phyloP scores from a whole-genome alignment of 1,140 invertebrate species.

The Polypedilum pembai region DNA sequence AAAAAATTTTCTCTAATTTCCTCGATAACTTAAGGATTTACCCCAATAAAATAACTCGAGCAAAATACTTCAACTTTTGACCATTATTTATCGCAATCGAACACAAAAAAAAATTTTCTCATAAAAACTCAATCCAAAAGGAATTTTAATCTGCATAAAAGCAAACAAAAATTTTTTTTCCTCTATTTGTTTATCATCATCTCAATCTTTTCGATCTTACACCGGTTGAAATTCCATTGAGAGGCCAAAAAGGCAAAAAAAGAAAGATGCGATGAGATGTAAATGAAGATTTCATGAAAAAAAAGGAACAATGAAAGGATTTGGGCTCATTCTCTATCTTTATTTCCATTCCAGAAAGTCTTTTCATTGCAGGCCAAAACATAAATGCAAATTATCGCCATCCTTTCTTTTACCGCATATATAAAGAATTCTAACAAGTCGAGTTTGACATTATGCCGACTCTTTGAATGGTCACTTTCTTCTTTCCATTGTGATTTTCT shows the following conservation, averaged over 20 bases:
- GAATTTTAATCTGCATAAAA: slow-evolving; percentile 11
- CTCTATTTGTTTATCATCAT: neutral
- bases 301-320: neutral
- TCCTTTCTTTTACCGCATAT: neutral
- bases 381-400: neutral
- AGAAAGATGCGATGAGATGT: neutral
- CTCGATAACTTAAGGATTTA: too few relatives aligned
- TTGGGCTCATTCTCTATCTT: neutral
- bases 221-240: neutral
- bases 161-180: neutral
- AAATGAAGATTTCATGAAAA: neutral
- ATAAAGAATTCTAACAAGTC: neutral
- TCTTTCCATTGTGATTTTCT: neutral
- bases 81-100: too few relatives aligned
- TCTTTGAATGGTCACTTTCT: neutral
- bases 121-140: neutral
- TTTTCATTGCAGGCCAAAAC: neutral
- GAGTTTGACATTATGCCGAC: neutral
- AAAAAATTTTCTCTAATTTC: too few relatives aligned
- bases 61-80: too few relatives aligned
- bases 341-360: slow-evolving; percentile 5
- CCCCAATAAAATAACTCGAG: too few relatives aligned
- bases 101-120: too few relatives aligned
- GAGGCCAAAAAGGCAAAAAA: slow-evolving; percentile 1
- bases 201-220: slow-evolving; percentile 10